These are phyloP conservation scores for Drosophila siamana DNA, from an alignment of 2,888 invertebrate species.

Conservation along the genomic window DNA sequence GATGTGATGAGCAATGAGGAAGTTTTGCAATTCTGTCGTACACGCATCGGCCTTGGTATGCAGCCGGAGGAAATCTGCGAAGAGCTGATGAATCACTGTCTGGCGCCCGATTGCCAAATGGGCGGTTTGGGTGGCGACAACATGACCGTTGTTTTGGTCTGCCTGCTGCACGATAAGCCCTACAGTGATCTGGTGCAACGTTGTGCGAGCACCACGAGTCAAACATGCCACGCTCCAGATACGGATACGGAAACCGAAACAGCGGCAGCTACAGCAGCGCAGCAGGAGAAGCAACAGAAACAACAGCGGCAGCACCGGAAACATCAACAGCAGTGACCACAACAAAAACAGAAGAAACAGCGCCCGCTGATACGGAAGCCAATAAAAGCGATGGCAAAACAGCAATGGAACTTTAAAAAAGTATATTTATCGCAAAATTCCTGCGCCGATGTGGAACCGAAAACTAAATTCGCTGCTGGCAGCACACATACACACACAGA, in stretches of 20 bases:
- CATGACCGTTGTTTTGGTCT: constrained; percentile 98
- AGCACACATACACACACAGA: constrained; percentile 20
- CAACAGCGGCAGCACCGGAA: constrained; percentile 10
- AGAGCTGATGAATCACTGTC: constrained; percentile 96
- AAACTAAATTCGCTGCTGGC: constrained; percentile 34
- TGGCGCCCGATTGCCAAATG: constrained; percentile 98
- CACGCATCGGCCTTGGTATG: constrained; percentile 91
- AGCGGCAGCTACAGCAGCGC: constrained; percentile 19
- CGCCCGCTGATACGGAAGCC: constrained; percentile 2
- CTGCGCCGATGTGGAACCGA: constrained; percentile 17
- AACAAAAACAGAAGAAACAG: constrained; percentile 19
- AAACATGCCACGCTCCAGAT: constrained; percentile 10
- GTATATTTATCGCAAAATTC: neutral
- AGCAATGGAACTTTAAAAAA: constrained; percentile 26
- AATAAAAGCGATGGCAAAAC: constrained; percentile 9
- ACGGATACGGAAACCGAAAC: constrained; percentile 28
- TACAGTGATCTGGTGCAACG: constrained; percentile 83
- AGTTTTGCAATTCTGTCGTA: constrained; percentile 95
- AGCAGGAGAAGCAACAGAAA: constrained; percentile 10
- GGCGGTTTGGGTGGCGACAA: constrained; percentile 99
- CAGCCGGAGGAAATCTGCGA: constrained; percentile 98
- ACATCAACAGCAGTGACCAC: constrained; percentile 11
- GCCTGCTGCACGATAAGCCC: constrained; percentile 87
- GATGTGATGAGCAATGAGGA: constrained; percentile 98
- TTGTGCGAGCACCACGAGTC: constrained; percentile 61